Percentiles rank a stretch among this genome's conserved stretches.
These are phyloP conservation scores for Notothenia coriiceps DNA, from an alignment of 2,113 vertebrate genomes.

Conservation along the genomic window DNA sequence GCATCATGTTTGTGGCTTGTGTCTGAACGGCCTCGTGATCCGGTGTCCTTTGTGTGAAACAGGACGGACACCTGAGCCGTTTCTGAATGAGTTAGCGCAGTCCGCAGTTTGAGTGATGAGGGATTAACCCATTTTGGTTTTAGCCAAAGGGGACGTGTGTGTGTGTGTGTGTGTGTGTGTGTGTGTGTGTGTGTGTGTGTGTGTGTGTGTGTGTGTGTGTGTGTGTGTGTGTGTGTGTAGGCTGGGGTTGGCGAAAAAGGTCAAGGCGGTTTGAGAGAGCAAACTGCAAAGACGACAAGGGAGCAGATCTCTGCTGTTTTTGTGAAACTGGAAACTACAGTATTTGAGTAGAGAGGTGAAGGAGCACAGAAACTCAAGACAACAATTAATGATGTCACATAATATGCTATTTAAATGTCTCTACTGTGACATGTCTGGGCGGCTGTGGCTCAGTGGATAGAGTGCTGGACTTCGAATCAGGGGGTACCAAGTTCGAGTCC, in stretches of 20 bases:
- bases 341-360: no score
- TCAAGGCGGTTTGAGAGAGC: constrained; percentile 29
- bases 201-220: no score
- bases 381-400: no score
- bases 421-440: no score
- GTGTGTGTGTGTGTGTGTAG: neutral
- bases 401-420: no score
- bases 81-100: constrained; percentile 14
- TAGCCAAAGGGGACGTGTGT: constrained; percentile 35
- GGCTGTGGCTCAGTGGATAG: no score
- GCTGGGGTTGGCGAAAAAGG: constrained; percentile 1
- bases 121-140: constrained; percentile 60
- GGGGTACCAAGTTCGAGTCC: no score
- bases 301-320: constrained; percentile 28
- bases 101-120: constrained; percentile 37
- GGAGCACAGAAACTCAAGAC: no score
- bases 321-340: constrained; percentile 14
- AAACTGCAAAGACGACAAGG: constrained; percentile 34
- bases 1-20: constrained; percentile 30
- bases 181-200: no score
- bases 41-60: constrained; percentile 55
- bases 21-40: constrained; percentile 43
- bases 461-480: no score
- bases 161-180: constrained; percentile 1
- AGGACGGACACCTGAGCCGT: constrained; percentile 51